phyloP scores from a whole-genome alignment of 2,113 vertebrate species.

The Theropithecus gelada region DNA sequence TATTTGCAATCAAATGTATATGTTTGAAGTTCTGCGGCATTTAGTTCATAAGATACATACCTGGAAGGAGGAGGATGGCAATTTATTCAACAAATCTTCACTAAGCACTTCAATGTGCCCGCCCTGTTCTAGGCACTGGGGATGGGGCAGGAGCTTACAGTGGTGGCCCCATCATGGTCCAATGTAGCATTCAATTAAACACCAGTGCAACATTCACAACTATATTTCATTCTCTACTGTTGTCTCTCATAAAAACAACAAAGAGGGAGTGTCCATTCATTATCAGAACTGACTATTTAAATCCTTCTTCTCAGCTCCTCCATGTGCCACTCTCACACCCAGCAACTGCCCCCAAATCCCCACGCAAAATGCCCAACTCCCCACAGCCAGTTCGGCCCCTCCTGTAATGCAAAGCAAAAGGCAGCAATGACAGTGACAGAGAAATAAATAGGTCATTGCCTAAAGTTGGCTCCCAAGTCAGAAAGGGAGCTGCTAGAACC shows the following conservation, averaged over 20 bases:
- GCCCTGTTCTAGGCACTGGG: neutral
- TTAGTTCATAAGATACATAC: neutral
- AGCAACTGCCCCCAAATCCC: no score
- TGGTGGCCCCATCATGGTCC: neutral
- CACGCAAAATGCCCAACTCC: neutral
- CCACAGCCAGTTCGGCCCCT: neutral
- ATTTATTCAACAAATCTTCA: neutral
- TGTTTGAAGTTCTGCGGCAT: neutral
- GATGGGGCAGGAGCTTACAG: neutral
- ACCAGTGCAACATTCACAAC: neutral
- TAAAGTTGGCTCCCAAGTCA: neutral
- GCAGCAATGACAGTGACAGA: neutral
- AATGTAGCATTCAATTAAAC: neutral
- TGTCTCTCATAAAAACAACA: neutral
- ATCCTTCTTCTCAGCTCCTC: neutral
- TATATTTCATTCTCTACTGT: neutral
- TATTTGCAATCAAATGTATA: neutral
- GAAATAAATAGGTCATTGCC: neutral
- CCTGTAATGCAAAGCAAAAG: neutral
- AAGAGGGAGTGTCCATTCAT: neutral
- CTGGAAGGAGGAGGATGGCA: neutral
- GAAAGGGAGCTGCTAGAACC: neutral
- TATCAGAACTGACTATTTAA: neutral
- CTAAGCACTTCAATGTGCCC: neutral
- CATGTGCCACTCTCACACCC: accelerated